Evolutionary conservation across 2,113 vertebrate genomes (phyloP).

Genomic region (Paratilapia polleni): DNA sequence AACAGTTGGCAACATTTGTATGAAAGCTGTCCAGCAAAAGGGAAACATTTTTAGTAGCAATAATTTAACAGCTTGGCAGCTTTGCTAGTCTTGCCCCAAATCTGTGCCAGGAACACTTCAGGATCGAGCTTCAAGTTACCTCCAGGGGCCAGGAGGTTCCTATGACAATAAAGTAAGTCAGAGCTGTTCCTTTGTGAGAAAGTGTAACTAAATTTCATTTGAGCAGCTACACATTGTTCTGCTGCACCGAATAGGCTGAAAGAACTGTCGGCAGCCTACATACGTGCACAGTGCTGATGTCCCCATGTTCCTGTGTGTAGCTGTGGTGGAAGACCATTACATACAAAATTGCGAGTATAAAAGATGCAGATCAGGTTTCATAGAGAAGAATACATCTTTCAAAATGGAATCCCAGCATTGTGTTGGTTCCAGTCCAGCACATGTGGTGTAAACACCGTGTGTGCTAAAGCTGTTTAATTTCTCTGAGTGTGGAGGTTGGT

Average conservation of each 20-base stretch:
- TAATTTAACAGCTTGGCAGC: neutral
- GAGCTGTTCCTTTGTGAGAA: conserved; percentile 50
- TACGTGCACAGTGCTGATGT: neutral
- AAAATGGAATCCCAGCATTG: neutral
- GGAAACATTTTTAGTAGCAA: neutral
- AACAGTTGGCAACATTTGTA: neutral
- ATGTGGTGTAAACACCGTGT: neutral
- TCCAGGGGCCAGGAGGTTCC: conserved; percentile 38
- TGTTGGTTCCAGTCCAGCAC: conserved; percentile 1
- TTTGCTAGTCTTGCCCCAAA: neutral
- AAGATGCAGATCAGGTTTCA: conserved; percentile 42
- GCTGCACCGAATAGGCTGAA: conserved; percentile 1
- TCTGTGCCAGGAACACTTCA: conserved; percentile 1
- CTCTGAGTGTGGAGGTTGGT: neutral
- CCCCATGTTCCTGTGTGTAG: neutral
- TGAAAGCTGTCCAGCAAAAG: neutral
- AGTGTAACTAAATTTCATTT: conserved; percentile 54
- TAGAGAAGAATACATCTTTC: conserved; percentile 18
- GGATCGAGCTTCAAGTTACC: conserved; percentile 41
- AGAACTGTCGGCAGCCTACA: neutral
- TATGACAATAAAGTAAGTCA: conserved; percentile 19
- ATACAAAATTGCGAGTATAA: neutral
- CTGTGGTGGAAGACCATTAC: neutral
- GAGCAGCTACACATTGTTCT: conserved; percentile 45
- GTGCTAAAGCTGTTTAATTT: neutral